phyloP scores from a whole-genome alignment of 2,113 vertebrate species.

The Acanthochromis polyacanthus region DNA sequence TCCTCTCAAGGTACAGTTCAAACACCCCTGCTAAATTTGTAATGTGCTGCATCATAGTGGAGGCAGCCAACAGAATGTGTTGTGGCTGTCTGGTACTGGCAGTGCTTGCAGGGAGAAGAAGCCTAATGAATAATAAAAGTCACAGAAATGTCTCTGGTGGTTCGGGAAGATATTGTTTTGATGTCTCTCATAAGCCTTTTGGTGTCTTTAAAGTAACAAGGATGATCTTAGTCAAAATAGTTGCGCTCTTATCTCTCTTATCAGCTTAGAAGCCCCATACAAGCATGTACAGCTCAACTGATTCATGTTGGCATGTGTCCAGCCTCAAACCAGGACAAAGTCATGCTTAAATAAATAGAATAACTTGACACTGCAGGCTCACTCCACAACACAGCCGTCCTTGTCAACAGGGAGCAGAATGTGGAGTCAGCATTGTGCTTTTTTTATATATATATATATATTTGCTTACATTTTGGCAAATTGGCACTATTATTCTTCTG shows the following conservation, averaged over 20 bases:
- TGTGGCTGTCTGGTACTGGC: conserved; percentile 37
- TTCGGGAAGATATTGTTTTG: conserved; percentile 44
- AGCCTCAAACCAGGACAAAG: background rate
- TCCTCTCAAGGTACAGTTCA: conserved; percentile 64
- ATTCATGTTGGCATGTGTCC: background rate
- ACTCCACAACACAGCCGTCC: no score
- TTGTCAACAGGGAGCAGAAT: no score
- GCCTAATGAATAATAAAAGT: conserved; percentile 67
- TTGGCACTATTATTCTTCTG: no score
- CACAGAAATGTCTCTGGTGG: conserved; percentile 54
- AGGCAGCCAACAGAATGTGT: conserved; percentile 34
- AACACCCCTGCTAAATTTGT: conserved; percentile 54
- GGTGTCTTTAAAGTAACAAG: conserved; percentile 22
- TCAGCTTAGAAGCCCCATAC: background rate
- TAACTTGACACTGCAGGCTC: background rate
- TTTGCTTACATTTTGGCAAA: no score
- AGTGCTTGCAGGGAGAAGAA: conserved; percentile 19
- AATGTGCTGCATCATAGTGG: conserved; percentile 45
- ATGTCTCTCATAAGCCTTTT: conserved; percentile 33
- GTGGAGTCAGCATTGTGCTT: no score
- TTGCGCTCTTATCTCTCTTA: background rate
- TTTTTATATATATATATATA: no score
- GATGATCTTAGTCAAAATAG: conserved; percentile 22
- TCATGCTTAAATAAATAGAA: background rate
- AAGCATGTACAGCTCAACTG: background rate